Base-by-base conservation (phyloP, 2,113 vertebrate species). In the Chaetodon trifascialis region DNA sequence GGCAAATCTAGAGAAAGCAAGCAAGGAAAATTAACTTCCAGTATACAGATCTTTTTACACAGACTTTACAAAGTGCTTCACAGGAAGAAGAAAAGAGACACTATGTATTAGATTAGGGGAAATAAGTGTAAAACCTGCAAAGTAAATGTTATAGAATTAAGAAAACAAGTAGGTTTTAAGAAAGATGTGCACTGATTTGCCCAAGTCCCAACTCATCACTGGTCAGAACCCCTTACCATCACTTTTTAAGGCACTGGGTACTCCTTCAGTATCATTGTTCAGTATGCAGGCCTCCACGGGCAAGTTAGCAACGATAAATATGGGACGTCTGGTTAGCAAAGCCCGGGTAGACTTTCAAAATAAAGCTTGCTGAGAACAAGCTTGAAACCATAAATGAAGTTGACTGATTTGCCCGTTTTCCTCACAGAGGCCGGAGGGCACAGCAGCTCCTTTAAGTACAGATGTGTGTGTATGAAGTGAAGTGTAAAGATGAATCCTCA, bases 181-280 rank as follows among this genome's bases (percentile, higher is more conserved):
- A 79, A 76, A 60, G 5, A 55, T 56, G 46, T 83, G 83, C 80
- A 86, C 73, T 88, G 80, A 81, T 76, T 66, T 55, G 4, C 8
- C 52, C 42, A 30, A 30, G 30, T 30, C 30, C 30, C 30, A 30
- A 30, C 30, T 30, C 30, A 3, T 3, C 30, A 30, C 30, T 30
- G 30, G 30, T 30, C 30, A 30, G 30, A 30, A 1, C 30, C 3
- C 30, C 30, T 30, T 30, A 30, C 2, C 30, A 30, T 30, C 30
- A 30, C 30, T 30, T 30, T 30, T 30, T 30, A 30, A 30, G 30
- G 30, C 30, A 30, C 30, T 30, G 30, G 30, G 30, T 30, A 1
- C 30, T 30, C 30, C 30, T 30, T 30, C 3, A 30, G 30, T 30
- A 30, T 30, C 30, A 30, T 30, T 30, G 30, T 30, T 30, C 30